Conservation (phyloP, 2,113 vertebrate species). For the Apteryx mantelli region DNA sequence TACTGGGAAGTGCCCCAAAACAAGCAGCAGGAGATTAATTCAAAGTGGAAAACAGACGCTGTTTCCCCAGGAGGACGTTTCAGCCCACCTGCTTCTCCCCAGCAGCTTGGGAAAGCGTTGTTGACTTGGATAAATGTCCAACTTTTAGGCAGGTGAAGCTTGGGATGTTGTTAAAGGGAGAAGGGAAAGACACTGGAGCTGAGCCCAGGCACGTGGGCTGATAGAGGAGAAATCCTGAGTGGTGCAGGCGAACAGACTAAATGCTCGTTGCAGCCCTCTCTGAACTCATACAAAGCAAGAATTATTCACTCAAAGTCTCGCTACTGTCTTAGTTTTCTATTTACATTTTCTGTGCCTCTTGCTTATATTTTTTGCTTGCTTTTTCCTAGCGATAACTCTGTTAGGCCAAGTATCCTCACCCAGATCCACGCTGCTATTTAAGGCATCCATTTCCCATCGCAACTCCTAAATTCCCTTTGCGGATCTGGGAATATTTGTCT, state of each 20-base stretch:
- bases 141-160: background rate
- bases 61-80: background rate
- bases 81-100: background rate
- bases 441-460: background rate
- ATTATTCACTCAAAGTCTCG: background rate
- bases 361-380: no score
- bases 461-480: background rate
- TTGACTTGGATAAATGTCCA: background rate
- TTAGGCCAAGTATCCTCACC: background rate
- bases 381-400: background rate
- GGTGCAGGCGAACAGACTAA: background rate
- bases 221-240: background rate
- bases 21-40: background rate
- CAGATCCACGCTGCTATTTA: background rate
- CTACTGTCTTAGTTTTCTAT: background rate
- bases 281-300: background rate
- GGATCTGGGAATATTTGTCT: background rate
- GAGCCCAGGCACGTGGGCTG: background rate
- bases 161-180: background rate
- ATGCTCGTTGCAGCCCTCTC: background rate
- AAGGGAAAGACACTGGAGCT: background rate
- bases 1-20: fast-evolving
- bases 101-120: background rate
- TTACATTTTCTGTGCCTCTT: background rate
- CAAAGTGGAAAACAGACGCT: background rate